Conservation (phyloP, 2,888 invertebrate species). For the Epistrophe eligans region DNA sequence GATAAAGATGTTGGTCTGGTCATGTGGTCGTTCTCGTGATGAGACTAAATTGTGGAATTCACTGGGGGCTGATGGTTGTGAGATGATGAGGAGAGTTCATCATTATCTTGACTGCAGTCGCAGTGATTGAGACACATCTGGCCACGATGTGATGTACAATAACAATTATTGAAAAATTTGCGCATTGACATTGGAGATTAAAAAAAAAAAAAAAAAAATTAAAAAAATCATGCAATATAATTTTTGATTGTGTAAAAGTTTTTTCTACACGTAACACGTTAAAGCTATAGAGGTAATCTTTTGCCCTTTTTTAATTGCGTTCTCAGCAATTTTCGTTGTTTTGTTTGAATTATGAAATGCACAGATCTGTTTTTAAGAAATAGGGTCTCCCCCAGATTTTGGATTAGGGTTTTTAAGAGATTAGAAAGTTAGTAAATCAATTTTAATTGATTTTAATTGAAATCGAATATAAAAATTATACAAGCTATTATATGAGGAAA, state of each 20-base stretch:
- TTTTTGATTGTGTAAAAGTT: slow-evolving; percentile 48
- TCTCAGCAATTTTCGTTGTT: slow-evolving; percentile 17
- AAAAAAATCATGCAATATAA: slow-evolving; percentile 57
- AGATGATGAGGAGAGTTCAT: slow-evolving; percentile 24
- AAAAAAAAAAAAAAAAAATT: slow-evolving; percentile 12
- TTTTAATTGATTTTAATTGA: neutral
- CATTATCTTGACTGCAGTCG: slow-evolving; percentile 25
- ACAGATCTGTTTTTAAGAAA: neutral
- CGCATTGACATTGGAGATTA: slow-evolving; percentile 75
- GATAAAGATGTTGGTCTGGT: slow-evolving; percentile 41
- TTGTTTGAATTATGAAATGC: neutral
- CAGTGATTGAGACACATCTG: slow-evolving; percentile 51
- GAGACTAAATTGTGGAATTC: slow-evolving; percentile 51
- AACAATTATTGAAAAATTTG: slow-evolving; percentile 43
- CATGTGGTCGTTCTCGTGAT: slow-evolving; percentile 58
- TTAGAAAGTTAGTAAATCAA: neutral
- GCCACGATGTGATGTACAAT: neutral
- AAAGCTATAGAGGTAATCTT: neutral
- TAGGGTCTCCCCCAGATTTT: slow-evolving; percentile 34
- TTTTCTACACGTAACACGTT: slow-evolving; percentile 31
- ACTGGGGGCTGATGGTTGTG: neutral
- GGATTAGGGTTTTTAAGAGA: neutral
- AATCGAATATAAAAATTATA: neutral
- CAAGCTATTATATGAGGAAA: too few species aligned
- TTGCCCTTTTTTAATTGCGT: slow-evolving; percentile 36